These are phyloP conservation scores for Hippasteria phrygiana DNA, from an alignment of 53 echinoderm and acorn worm species.

Conservation along the genomic window DNA sequence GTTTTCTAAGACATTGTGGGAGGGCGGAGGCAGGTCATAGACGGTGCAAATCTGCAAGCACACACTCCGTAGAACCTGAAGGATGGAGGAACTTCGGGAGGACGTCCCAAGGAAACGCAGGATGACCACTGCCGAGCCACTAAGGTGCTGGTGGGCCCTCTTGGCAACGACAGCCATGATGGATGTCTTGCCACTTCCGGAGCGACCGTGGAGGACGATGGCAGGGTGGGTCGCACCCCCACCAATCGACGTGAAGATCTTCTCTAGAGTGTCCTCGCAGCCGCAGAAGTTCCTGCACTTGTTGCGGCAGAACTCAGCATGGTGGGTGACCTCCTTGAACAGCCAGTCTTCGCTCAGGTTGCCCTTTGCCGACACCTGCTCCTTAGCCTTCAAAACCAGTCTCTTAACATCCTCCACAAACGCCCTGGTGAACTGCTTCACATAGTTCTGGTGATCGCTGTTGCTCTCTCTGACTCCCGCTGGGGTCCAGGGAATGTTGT, in stretches of 20 bases:
- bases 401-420: constrained; percentile 73
- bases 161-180: constrained; percentile 86
- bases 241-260: constrained; percentile 66
- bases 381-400: constrained; percentile 60
- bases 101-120: constrained; percentile 90
- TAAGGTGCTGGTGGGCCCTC: constrained; percentile 60
- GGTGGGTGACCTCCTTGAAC: constrained; percentile 79
- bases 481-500: constrained; percentile 65
- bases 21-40: constrained; percentile 67
- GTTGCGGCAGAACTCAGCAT: constrained; percentile 85
- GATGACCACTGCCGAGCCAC: constrained; percentile 62
- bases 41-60: constrained; percentile 84
- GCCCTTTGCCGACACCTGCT: neutral
- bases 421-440: constrained; percentile 55
- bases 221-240: constrained; percentile 41
- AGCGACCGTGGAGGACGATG: constrained; percentile 81
- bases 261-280: constrained; percentile 77
- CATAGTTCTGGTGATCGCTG: constrained; percentile 65
- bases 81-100: constrained; percentile 84
- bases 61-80: constrained; percentile 80
- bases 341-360: constrained; percentile 70
- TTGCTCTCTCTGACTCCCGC: constrained; percentile 43
- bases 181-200: constrained; percentile 95
- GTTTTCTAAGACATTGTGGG: constrained; percentile 55
- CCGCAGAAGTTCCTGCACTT: constrained; percentile 89